These are phyloP conservation scores for Dasyprocta punctata DNA, from an alignment of 2,113 vertebrate species.

Conservation along the genomic window DNA sequence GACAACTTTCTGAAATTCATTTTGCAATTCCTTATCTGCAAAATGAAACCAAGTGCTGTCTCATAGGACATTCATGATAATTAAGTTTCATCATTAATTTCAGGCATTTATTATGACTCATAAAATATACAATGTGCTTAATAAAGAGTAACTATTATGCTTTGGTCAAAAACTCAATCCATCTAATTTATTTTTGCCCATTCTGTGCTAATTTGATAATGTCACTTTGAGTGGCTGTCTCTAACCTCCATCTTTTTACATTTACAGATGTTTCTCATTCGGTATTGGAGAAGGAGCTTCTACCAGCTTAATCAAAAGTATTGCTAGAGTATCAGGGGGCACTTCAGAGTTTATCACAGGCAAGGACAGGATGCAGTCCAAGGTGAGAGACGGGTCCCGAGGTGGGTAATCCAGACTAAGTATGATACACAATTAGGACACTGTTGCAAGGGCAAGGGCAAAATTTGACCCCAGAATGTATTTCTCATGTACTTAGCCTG, in stretches of 20 bases:
- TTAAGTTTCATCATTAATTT: background rate
- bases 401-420: accelerated
- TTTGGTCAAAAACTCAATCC: background rate
- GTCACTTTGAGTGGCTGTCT: background rate
- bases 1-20: background rate
- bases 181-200: background rate
- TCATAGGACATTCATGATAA: background rate
- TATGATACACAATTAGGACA: too few relatives aligned
- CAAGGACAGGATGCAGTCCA: conserved; percentile 89
- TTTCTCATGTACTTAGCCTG: background rate
- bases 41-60: background rate
- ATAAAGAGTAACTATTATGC: background rate
- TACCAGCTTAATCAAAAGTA: conserved; percentile 89
- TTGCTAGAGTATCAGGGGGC: conserved; percentile 87
- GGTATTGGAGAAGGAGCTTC: conserved; percentile 92
- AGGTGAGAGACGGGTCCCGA: conserved; percentile 83
- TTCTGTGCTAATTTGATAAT: background rate
- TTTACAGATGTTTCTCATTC: conserved; percentile 91
- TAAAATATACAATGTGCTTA: background rate
- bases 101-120: background rate
- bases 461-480: accelerated
- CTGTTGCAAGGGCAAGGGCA: background rate
- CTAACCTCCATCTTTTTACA: background rate
- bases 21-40: background rate
- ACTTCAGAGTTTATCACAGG: conserved; percentile 90